Evolutionary conservation across 1,140 invertebrate genomes (phyloP).

Genomic region (Apis dorsata): DNA sequence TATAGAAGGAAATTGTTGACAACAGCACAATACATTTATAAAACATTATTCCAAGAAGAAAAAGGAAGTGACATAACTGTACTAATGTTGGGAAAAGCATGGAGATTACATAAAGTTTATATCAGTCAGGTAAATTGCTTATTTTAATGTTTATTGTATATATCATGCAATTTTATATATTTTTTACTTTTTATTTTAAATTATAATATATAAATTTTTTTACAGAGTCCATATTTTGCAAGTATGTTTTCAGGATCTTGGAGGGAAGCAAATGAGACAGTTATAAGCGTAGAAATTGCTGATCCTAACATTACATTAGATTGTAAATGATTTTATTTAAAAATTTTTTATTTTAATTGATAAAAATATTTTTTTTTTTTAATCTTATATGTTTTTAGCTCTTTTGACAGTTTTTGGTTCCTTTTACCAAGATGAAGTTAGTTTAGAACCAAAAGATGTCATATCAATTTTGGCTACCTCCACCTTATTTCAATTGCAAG

Average conservation of each 20-base stretch:
- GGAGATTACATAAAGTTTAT: slow-evolving; percentile 90
- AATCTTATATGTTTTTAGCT: slow-evolving; percentile 77
- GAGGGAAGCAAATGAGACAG: slow-evolving; percentile 86
- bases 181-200: background rate
- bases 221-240: slow-evolving; percentile 89
- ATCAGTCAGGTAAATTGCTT: slow-evolving; percentile 82
- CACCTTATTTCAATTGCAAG: slow-evolving; percentile 89
- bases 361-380: background rate
- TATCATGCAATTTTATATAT: background rate
- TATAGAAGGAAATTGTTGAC: slow-evolving; percentile 86
- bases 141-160: background rate
- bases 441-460: slow-evolving; percentile 85
- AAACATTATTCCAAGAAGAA: slow-evolving; percentile 88
- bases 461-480: slow-evolving; percentile 88
- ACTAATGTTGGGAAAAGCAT: slow-evolving; percentile 85
- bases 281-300: slow-evolving; percentile 86
- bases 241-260: slow-evolving; percentile 93
- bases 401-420: slow-evolving; percentile 88
- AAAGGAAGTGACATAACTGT: slow-evolving; percentile 89
- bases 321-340: slow-evolving; percentile 78
- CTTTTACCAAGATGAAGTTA: slow-evolving; percentile 89
- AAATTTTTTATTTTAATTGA: background rate
- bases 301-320: slow-evolving; percentile 88
- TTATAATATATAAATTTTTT: slow-evolving; percentile 39
- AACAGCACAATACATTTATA: slow-evolving; percentile 90